Evolutionary conservation across 2,888 invertebrate species (phyloP).

Genomic region (Clunio marinus): DNA sequence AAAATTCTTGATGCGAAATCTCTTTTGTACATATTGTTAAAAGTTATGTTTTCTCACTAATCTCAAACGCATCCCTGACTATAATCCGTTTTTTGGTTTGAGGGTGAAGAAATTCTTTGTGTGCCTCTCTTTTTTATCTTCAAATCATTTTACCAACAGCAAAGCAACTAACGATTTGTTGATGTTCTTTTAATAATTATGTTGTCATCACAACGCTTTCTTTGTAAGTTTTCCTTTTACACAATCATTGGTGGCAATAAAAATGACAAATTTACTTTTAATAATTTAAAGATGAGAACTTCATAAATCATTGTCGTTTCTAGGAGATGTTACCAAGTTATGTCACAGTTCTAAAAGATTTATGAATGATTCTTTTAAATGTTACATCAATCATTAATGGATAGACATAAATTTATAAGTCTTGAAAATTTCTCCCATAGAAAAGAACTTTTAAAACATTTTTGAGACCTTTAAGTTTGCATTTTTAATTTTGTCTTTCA

Average conservation of each 20-base stretch:
- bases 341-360: too few species aligned
- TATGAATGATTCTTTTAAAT: too few species aligned
- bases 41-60: slow-evolving; percentile 26
- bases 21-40: not conserved
- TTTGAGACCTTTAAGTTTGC: too few species aligned
- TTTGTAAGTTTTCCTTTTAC: not conserved
- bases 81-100: not conserved
- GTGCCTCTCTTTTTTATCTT: not conserved
- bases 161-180: not conserved
- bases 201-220: slow-evolving; percentile 35
- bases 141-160: not conserved
- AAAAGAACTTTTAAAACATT: too few species aligned
- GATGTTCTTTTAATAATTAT: slow-evolving; percentile 36
- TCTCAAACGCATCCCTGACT: slow-evolving; percentile 29
- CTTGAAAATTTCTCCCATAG: too few species aligned
- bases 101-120: slow-evolving; percentile 6
- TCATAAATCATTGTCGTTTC: slow-evolving; percentile 13
- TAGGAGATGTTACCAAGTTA: not conserved
- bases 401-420: too few species aligned
- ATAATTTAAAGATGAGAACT: slow-evolving; percentile 8
- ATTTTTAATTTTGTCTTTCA: too few species aligned
- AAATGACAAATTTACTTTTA: slow-evolving; percentile 37
- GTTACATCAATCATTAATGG: too few species aligned
- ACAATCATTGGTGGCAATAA: too few species aligned
- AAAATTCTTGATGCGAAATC: not conserved